Base-by-base conservation (phyloP, 2,113 vertebrate genomes). In the Neodontobutis hainanensis region DNA sequence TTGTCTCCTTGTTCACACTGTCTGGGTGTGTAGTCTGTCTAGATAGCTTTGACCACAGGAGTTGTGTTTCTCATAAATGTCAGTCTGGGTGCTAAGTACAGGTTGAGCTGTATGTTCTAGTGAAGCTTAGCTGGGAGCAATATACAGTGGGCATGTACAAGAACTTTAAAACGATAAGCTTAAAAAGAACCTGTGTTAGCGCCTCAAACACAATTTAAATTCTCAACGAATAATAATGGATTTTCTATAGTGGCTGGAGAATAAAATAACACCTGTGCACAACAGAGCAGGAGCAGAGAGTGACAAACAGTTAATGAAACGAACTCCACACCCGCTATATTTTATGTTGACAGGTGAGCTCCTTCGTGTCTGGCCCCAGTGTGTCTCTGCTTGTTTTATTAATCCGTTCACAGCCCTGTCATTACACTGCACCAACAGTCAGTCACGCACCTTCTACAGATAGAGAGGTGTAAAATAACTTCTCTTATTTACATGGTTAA, bases 61-160 rank as follows among this genome's bases (percentile, higher is more conserved):
- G 73, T 90, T 73, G 5, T 40, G 77, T 89, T 80, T 69, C 87
- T 75, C 78, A 62, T 90, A 89, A 91, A 92, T 90, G 87, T 89
- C 90, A 89, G 59, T 75, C 80, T 38, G 78, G 89, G 88, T 81
- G 85, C 85, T 91, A 91, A 90, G 82, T 87, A 61, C 80, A 70
- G 79, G 69, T 66, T 67, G 67, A 84, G 88, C 85, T 65, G 32
- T 53, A 12, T 74, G 75, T 83, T 89, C 82, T 49, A 78, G 53
- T 55, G 59, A 68, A 84, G 72, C 76, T 87, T 81, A 69, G 71
- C 82, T 65, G 74, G 72, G 68, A 83, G 42, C 73, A 80, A 38
- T 67, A 81, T 65, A 63, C 14, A 35, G 77, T 81, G 81, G 81
- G 61, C 58, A 87, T 77, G 68, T 77, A 80, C 66, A 70, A 88